phyloP scores from a whole-genome alignment of 1,140 invertebrate genomes.

The Pseudomyrmex sp. region DNA sequence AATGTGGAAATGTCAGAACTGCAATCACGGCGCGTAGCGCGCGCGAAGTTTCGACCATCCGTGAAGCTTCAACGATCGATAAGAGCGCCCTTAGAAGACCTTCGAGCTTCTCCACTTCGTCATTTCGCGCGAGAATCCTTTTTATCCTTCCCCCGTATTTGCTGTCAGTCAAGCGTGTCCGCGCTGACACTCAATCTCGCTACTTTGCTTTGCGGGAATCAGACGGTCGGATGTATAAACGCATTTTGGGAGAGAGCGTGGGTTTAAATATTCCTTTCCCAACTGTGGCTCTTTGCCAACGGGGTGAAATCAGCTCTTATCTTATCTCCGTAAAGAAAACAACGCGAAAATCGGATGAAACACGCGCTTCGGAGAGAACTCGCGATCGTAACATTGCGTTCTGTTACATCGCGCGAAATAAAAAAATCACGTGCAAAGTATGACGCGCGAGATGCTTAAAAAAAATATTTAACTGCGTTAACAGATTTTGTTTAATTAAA shows the following conservation, averaged over 20 bases:
- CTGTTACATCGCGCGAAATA: background rate
- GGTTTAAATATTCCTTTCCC: conserved; percentile 55
- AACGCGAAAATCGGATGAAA: conserved; percentile 34
- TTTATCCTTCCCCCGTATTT: conserved; percentile 64
- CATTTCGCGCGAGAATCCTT: conserved; percentile 58
- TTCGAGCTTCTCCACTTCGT: conserved; percentile 28
- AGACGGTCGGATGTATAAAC: conserved; percentile 35
- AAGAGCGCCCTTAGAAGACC: conserved; percentile 59
- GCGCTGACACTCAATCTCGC: conserved; percentile 63
- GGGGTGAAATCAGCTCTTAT: conserved; percentile 53
- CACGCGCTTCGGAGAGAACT: background rate
- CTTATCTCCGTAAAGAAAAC: background rate
- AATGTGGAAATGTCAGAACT: conserved; percentile 44
- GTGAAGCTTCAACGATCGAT: conserved; percentile 53
- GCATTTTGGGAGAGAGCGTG: conserved; percentile 36
- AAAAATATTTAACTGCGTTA: background rate
- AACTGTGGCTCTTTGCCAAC: background rate
- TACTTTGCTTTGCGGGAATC: conserved; percentile 55
- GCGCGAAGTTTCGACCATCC: conserved; percentile 15
- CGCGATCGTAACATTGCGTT: background rate
- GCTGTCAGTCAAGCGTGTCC: conserved; percentile 67
- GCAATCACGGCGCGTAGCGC: conserved; percentile 1
- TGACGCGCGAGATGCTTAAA: background rate
- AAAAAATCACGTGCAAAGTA: background rate
- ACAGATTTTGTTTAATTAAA: background rate